Evolutionary conservation across 2,888 invertebrate species (phyloP).

Genomic region (Ophioninae sp.): DNA sequence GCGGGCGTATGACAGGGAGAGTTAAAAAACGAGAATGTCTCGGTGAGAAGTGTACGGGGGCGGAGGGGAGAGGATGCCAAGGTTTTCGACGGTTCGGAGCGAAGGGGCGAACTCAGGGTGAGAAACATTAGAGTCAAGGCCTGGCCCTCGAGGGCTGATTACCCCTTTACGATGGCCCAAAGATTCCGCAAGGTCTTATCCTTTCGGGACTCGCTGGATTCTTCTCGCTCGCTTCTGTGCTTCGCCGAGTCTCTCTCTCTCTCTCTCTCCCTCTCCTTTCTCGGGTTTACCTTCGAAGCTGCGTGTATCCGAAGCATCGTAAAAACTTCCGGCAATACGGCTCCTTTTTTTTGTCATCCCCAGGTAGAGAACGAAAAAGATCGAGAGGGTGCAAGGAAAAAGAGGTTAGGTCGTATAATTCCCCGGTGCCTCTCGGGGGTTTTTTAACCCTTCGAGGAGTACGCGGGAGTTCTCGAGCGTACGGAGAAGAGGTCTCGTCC

Average conservation of each 20-base stretch:
- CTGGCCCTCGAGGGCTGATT: constrained; percentile 77
- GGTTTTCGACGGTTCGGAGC: constrained; percentile 26
- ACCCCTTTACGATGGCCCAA: constrained; percentile 78
- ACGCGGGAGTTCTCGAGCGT: constrained; percentile 4
- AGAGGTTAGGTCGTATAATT: constrained; percentile 66
- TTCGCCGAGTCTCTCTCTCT: constrained; percentile 1
- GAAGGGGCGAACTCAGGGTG: constrained; percentile 56
- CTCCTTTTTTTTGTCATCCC: constrained; percentile 38
- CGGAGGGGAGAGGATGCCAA: constrained; percentile 24
- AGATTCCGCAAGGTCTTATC: constrained; percentile 72
- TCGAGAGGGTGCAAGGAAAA: constrained; percentile 40
- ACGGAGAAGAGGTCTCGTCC: constrained; percentile 3
- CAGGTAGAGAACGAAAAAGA: constrained; percentile 63
- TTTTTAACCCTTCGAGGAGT: constrained; percentile 72
- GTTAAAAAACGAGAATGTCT: constrained; percentile 14
- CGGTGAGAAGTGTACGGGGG: constrained; percentile 17
- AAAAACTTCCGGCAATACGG: constrained; percentile 71
- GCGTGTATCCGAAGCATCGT: constrained; percentile 66
- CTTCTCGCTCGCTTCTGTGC: constrained; percentile 18
- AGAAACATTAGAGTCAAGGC: constrained; percentile 76
- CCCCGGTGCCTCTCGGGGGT: constrained; percentile 59
- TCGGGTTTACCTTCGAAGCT: constrained; percentile 21
- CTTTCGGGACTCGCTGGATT: constrained; percentile 30
- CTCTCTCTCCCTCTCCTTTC: constrained; percentile 28
- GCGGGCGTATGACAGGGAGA: constrained; percentile 65